These are phyloP conservation scores for Chrysogorgia sp. DNA, from an alignment of 92 coral and sea anemone species.

Conservation along the genomic window DNA sequence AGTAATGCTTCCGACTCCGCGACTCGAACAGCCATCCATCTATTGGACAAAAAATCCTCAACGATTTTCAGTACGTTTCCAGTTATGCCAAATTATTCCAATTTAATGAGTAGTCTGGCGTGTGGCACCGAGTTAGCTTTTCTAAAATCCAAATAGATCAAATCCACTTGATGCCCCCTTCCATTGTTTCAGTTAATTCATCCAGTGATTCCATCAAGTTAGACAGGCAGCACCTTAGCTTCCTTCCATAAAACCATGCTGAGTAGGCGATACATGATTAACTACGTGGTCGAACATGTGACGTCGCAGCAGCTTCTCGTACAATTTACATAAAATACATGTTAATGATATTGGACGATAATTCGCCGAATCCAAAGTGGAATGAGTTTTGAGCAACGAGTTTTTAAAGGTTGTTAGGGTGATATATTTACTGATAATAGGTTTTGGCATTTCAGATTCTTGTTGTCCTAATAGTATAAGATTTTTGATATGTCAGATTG, in stretches of 20 bases:
- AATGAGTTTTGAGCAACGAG: background rate
- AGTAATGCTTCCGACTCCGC: no score
- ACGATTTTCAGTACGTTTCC: no score
- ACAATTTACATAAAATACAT: background rate
- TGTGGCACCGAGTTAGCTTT: background rate
- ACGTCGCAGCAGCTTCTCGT: background rate
- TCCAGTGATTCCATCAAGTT: slow-evolving; percentile 3
- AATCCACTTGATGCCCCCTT: background rate
- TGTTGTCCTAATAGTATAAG: no score
- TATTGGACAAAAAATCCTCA: background rate
- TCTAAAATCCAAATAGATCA: background rate
- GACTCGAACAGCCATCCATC: no score
- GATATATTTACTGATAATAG: no score
- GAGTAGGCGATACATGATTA: background rate
- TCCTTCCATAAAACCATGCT: slow-evolving; percentile 1
- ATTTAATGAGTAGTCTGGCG: background rate
- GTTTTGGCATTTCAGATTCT: no score
- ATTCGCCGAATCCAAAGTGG: background rate
- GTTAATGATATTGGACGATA: no score
- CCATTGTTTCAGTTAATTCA: background rate
- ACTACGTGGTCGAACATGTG: background rate
- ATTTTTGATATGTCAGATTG: no score
- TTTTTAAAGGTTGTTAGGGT: no score
- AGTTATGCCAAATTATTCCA: no score
- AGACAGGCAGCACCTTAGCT: background rate